A percentile compares a stretch with the other conserved stretches of the same genome.
Conservation (phyloP, 1,140 invertebrate genomes). For the Conus ventricosus region DNA sequence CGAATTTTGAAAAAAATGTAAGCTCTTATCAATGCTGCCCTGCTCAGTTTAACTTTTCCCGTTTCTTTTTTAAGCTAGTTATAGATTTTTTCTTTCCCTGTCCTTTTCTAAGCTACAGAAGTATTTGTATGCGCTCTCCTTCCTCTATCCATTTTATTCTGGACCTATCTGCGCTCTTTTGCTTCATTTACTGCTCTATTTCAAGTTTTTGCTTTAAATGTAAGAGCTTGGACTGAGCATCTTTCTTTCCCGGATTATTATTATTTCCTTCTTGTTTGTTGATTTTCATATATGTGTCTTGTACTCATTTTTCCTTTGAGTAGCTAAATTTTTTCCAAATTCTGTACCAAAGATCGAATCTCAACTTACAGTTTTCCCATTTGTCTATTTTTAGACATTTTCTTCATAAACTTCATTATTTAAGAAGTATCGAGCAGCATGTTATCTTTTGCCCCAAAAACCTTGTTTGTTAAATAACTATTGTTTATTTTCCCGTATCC, state of each 20-base stretch:
- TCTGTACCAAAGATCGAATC: not conserved
- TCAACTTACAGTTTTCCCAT: not conserved
- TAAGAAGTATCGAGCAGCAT: not conserved
- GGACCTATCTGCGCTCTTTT: conserved; percentile 27
- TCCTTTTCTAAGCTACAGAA: conserved; percentile 34
- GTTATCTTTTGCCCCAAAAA: not conserved
- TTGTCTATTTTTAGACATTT: not conserved
- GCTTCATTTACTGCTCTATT: not conserved
- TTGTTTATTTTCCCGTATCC: not conserved
- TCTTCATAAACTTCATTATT: not conserved
- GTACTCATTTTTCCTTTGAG: too few species aligned
- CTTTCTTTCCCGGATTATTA: not conserved
- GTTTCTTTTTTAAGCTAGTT: not conserved
- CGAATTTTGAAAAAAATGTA: not conserved
- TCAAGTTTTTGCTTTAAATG: not conserved
- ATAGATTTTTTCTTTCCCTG: conserved; percentile 27
- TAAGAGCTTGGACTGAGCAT: not conserved
- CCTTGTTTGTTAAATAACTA: not conserved
- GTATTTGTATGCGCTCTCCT: conserved; percentile 23
- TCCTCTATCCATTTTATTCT: conserved; percentile 34
- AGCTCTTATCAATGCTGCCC: not conserved
- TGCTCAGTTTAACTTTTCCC: not conserved
- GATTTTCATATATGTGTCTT: not conserved
- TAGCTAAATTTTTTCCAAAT: too few species aligned
- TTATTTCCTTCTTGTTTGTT: not conserved